A percentile compares a stretch with the other conserved stretches of the same genome.
Evolutionary conservation across 2,888 invertebrate species (phyloP).

Genomic region (Lissonota sp.): DNA sequence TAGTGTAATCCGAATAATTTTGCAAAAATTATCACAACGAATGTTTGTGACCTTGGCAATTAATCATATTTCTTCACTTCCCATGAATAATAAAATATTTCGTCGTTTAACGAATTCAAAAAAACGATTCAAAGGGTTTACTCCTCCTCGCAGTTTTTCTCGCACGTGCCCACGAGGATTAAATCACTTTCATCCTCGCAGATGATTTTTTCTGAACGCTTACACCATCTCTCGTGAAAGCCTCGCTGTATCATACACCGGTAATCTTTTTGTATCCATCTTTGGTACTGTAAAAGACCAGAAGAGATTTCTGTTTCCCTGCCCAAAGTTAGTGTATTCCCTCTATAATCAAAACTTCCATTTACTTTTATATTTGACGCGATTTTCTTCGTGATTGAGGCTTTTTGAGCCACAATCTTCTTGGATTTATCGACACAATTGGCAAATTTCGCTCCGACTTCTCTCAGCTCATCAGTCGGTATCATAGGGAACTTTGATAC

Average conservation of each 20-base stretch:
- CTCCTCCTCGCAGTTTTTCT: conserved; percentile 20
- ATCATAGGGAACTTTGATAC: neutral
- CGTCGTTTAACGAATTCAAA: neutral
- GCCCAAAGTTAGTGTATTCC: too few species aligned
- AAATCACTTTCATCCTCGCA: conserved; percentile 36
- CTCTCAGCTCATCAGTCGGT: neutral
- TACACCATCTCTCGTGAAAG: conserved; percentile 57
- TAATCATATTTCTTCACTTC: too few species aligned
- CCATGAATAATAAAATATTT: neutral
- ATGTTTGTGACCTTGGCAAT: too few species aligned
- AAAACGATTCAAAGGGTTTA: neutral
- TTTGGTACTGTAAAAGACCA: conserved; percentile 30
- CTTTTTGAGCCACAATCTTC: too few species aligned
- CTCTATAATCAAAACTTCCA: too few species aligned
- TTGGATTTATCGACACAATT: conserved; percentile 11
- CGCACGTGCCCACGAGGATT: conserved; percentile 59
- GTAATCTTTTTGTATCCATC: conserved; percentile 36
- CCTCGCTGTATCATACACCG: conserved; percentile 39
- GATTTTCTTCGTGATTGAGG: too few species aligned
- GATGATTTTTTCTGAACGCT: conserved; percentile 34
- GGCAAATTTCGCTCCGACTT: too few species aligned
- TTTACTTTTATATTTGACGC: too few species aligned
- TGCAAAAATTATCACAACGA: too few species aligned
- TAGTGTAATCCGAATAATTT: too few species aligned
- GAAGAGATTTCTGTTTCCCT: too few species aligned